These are phyloP conservation scores for Pampusana beccarii DNA, from an alignment of 2,113 vertebrate species.

Conservation along the genomic window DNA sequence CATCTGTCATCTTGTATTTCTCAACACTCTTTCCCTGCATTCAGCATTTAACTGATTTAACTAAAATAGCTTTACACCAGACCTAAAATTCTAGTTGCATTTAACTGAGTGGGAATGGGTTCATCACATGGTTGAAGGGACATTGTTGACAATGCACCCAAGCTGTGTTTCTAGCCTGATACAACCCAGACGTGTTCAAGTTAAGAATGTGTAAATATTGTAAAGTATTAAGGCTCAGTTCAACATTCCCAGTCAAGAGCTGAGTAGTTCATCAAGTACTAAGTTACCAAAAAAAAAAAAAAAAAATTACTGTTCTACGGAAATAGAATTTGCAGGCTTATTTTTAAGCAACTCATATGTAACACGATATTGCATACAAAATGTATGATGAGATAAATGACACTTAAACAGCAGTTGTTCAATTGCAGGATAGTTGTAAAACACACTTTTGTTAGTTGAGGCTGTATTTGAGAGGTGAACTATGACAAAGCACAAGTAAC, in stretches of 20 bases:
- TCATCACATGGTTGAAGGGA: background rate
- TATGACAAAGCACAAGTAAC: fast-evolving
- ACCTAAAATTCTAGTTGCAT: background rate
- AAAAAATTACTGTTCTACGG: background rate
- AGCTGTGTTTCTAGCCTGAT: background rate
- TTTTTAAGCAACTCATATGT: background rate
- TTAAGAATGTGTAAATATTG: background rate
- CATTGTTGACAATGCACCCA: background rate
- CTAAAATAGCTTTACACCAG: background rate
- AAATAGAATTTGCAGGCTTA: background rate
- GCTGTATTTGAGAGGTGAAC: too few species aligned
- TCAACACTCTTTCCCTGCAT: background rate
- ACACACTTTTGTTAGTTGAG: fast-evolving
- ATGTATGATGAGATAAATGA: fast-evolving
- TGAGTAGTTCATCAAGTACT: fast-evolving
- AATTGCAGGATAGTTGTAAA: fast-evolving
- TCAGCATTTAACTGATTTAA: background rate
- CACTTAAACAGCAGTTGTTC: background rate
- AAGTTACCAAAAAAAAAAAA: background rate
- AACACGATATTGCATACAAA: too few species aligned
- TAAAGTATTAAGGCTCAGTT: fast-evolving
- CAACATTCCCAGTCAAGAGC: too few species aligned
- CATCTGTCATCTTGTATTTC: background rate
- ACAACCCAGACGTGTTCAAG: background rate
- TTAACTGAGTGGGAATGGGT: background rate